Percentiles rank a stretch among this genome's conserved stretches.
Evolutionary conservation across 2,888 invertebrate species (phyloP).

Genomic region (Erynnis tages): DNA sequence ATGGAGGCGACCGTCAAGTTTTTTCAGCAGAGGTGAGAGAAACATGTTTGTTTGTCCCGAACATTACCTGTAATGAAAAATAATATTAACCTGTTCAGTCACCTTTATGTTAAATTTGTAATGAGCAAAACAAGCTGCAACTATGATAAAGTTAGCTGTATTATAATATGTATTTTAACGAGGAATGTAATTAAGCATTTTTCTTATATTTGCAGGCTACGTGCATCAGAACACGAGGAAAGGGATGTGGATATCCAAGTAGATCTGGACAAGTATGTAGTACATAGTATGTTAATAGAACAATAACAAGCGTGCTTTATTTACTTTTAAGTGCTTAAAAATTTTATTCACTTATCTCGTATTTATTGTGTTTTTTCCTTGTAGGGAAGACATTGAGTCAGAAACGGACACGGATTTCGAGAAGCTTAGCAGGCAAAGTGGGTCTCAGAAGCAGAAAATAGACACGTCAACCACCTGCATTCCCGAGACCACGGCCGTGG

Average conservation of each 20-base stretch:
- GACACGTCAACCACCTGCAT: slow-evolving; percentile 68
- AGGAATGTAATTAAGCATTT: too few species aligned
- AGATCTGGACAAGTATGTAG: slow-evolving; percentile 69
- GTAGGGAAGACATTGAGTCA: slow-evolving; percentile 87
- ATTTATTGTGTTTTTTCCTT: slow-evolving; percentile 13
- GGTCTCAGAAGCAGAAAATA: slow-evolving; percentile 62
- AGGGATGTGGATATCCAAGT: slow-evolving; percentile 67
- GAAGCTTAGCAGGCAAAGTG: slow-evolving; percentile 85
- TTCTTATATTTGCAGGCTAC: slow-evolving; percentile 48
- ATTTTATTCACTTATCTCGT: not conserved
- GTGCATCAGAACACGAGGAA: slow-evolving; percentile 53
- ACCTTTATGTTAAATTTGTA: too few species aligned
- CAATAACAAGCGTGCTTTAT: too few species aligned
- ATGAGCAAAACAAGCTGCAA: too few species aligned
- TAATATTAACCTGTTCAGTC: too few species aligned
- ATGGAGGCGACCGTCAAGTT: slow-evolving; percentile 87
- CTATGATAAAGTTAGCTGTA: too few species aligned
- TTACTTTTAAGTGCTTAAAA: not conserved
- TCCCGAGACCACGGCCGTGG: slow-evolving; percentile 74
- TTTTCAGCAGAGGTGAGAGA: slow-evolving; percentile 82
- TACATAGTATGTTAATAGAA: not conserved
- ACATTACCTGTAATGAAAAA: too few species aligned
- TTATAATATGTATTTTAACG: too few species aligned
- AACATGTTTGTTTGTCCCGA: not conserved
- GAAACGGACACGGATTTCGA: slow-evolving; percentile 92